A percentile compares a stretch with the other conserved stretches of the same genome.
phyloP scores from a whole-genome alignment of 1,140 invertebrate genomes.

The Thaumatotibia leucotreta region DNA sequence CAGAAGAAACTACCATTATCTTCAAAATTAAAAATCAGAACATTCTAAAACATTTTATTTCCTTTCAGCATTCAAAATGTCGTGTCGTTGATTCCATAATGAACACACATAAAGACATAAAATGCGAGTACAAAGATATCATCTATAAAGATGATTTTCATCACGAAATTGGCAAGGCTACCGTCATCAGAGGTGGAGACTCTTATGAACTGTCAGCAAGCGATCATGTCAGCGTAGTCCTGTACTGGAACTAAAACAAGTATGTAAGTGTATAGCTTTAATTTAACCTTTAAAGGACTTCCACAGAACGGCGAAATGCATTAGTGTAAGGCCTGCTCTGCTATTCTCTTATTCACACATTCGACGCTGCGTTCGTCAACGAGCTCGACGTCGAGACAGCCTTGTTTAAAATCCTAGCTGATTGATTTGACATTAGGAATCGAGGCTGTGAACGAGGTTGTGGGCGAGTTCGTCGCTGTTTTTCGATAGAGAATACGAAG shows the following conservation, averaged over 20 bases:
- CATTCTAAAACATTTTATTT: constrained; percentile 4
- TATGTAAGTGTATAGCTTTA: background rate
- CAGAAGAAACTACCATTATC: too few species aligned
- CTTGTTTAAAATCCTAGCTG: too few species aligned
- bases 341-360: too few species aligned
- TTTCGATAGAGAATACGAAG: too few species aligned
- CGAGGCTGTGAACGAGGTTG: too few species aligned
- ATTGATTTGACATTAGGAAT: too few species aligned
- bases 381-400: too few species aligned
- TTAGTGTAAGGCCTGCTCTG: too few species aligned
- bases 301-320: too few species aligned
- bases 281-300: background rate
- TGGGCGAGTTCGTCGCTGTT: too few species aligned
- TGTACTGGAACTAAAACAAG: background rate
- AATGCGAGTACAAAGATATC: constrained; percentile 13
- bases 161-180: background rate
- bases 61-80: constrained; percentile 15
- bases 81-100: background rate
- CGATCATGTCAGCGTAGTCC: constrained; percentile 8
- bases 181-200: background rate
- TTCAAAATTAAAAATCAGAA: too few species aligned
- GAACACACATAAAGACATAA: background rate
- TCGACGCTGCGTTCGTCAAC: too few species aligned
- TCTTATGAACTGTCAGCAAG: background rate
- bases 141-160: background rate